phyloP scores from a whole-genome alignment of 1,140 invertebrate species.

The Aphaenogaster rudis region DNA sequence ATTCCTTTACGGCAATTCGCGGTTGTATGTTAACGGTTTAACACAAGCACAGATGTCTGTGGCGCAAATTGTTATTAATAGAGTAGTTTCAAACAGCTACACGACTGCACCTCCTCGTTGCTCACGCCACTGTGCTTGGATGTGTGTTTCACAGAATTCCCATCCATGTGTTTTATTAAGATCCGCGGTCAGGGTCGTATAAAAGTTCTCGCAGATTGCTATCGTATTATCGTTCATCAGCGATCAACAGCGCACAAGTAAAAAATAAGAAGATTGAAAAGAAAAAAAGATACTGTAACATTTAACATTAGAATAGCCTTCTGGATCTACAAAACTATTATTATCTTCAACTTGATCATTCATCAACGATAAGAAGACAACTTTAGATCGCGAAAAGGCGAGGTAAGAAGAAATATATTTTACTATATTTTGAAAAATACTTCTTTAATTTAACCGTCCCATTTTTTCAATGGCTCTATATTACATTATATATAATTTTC shows the following conservation, averaged over 20 bases:
- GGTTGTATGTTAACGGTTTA: slow-evolving; percentile 13
- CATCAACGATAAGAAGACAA: slow-evolving; percentile 12
- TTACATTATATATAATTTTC: not conserved
- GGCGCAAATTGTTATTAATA: slow-evolving; percentile 16
- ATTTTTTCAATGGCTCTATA: not conserved
- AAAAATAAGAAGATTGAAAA: not conserved
- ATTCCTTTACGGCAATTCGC: not conserved
- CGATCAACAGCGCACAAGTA: not conserved
- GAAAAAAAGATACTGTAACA: not conserved
- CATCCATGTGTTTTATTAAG: slow-evolving; percentile 20
- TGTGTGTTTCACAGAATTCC: not conserved
- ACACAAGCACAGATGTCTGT: slow-evolving; percentile 14
- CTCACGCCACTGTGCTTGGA: slow-evolving; percentile 8
- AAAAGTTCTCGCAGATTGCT: slow-evolving; percentile 27
- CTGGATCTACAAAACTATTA: not conserved
- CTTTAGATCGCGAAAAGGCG: not conserved
- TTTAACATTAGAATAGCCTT: not conserved
- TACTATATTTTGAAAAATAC: not conserved
- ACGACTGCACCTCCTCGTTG: slow-evolving; percentile 1
- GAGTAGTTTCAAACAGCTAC: not conserved
- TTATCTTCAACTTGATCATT: not conserved
- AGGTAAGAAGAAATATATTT: slow-evolving; percentile 44
- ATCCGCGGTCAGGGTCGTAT: slow-evolving; percentile 14
- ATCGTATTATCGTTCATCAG: not conserved
- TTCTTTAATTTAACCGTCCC: not conserved